Conservation (phyloP, 2,888 invertebrate genomes). For the Octodonta nipae region DNA sequence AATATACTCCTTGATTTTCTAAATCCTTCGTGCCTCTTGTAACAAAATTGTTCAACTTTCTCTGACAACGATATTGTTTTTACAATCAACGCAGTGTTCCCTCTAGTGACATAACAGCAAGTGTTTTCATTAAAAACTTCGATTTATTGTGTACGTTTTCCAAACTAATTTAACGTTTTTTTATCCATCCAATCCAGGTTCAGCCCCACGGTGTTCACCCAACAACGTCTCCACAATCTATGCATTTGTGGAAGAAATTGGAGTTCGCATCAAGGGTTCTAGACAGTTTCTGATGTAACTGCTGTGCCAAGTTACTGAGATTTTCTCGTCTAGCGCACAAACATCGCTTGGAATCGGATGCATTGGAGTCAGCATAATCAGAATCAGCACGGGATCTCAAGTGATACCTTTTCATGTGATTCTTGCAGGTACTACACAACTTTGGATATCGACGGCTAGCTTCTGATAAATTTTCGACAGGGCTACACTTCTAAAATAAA, state of each 20-base stretch:
- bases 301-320: neutral
- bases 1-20: too few species aligned
- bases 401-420: neutral
- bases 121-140: too few species aligned
- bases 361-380: neutral
- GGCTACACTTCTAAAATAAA: neutral
- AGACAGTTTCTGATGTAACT: neutral
- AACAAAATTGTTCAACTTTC: too few species aligned
- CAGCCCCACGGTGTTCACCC: too few species aligned
- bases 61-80: too few species aligned
- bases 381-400: neutral
- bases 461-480: too few species aligned
- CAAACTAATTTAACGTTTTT: too few species aligned
- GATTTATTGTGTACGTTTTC: too few species aligned
- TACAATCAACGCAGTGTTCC: too few species aligned
- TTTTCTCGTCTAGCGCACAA: neutral
- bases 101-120: too few species aligned
- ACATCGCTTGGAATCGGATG: neutral
- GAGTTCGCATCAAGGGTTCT: neutral
- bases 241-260: neutral
- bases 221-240: conserved; percentile 1
- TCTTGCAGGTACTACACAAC: neutral
- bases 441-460: neutral
- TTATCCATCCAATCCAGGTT: too few species aligned
- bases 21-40: too few species aligned